Base-by-base conservation (phyloP, 37 sponge, comb jelly and placozoan genomes). In the Aphrocallistes beatrix region DNA sequence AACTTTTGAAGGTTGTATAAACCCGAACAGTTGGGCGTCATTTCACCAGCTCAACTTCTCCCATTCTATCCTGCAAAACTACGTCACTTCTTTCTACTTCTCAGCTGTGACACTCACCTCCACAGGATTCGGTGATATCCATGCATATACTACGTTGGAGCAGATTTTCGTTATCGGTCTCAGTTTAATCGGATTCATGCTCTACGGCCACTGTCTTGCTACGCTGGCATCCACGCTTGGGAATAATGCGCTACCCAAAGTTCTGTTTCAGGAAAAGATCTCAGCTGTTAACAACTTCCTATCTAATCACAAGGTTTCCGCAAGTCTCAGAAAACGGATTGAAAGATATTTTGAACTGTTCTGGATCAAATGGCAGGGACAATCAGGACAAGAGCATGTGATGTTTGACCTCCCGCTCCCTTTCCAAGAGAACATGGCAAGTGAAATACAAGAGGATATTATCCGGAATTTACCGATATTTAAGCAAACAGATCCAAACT, bases 101-200 rank as follows among this genome's bases (percentile, higher is more conserved):
- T 81, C 91, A 37, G 60, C 90, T 13, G 86, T 91, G 21, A 93
- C 94, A 38, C 83, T 83, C 38, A 93, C 94, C n/a, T 84, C 91
- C 17, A 90, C 89, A 13, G 94, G 94, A 1, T 93, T 91, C 81
- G 94, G 94, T 82, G 94, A 93, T 39, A 86, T 93, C 25, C 83
- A 82, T 37, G 87, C 94, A 38, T 83, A 89, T 85, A 88, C 83
- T 42, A 51, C n/a, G 13, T 16, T 45, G 37, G 94, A 93, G 84
- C 90, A 83, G 85, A 40, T 90, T 1, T 37, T 89, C 23, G 87
- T 91, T 1, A 36, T 91, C 23, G 21, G 86, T 0, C 87, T 88
- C 36, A 91, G 89, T 88, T 38, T 93, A 17, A 36, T 82, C 36
- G 94, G 94, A 0, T 42, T 91, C 36, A 36, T 88, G 69, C 48